phyloP scores from a whole-genome alignment of 2,113 vertebrate species.

The Microcebus jonahi region DNA sequence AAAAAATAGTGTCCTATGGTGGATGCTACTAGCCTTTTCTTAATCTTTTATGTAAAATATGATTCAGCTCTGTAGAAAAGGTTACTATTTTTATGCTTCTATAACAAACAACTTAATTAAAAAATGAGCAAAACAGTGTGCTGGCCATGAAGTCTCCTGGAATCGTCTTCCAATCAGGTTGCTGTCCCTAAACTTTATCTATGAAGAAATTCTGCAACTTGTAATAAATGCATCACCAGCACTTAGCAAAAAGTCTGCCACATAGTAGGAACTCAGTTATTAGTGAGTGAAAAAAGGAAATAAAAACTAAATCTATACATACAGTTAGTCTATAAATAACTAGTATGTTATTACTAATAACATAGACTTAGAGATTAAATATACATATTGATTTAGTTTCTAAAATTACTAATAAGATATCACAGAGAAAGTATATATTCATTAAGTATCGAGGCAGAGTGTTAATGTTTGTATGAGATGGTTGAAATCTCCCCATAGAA shows the following conservation, averaged over 20 bases:
- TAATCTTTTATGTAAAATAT: neutral
- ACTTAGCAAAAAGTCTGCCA: neutral
- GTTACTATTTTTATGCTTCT: neutral
- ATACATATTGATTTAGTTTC: neutral
- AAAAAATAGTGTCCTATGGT: neutral
- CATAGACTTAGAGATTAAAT: neutral
- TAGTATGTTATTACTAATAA: neutral
- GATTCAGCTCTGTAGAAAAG: neutral
- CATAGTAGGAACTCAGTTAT: neutral
- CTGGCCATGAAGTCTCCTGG: neutral
- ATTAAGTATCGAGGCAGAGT: neutral
- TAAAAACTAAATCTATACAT: neutral
- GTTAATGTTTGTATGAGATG: neutral
- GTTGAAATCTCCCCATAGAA: neutral
- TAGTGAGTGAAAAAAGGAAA: neutral
- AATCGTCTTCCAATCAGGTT: neutral
- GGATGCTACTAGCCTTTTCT: neutral
- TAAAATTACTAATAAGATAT: neutral
- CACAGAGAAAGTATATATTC: neutral
- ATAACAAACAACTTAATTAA: neutral
- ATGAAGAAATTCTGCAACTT: neutral
- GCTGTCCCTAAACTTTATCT: neutral
- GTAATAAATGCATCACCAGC: neutral
- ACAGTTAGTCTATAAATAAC: neutral
- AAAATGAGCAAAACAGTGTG: slow-evolving; percentile 13